Percentiles rank a stretch among this genome's conserved stretches.
phyloP scores from a whole-genome alignment of 2,888 invertebrate species.

The Chydorus sphaericus region DNA sequence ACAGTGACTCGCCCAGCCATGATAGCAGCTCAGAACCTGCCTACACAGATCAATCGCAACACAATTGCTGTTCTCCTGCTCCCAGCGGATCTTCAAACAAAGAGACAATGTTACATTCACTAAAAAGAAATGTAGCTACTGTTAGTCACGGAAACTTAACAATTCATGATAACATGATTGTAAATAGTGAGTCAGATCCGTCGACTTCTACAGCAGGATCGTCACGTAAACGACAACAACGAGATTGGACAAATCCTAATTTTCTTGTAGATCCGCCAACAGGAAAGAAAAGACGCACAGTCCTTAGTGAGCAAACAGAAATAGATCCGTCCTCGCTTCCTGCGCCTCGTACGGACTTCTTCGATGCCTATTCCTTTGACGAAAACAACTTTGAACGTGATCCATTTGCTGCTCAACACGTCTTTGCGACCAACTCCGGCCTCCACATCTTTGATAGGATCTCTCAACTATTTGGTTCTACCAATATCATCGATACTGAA shows the following conservation, averaged over 20 bases:
- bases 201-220: background rate
- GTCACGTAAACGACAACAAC: background rate
- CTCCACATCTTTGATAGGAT: background rate
- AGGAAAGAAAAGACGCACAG: background rate
- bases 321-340: background rate
- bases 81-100: no score
- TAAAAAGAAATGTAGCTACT: no score
- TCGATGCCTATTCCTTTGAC: background rate
- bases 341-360: background rate
- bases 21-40: no score
- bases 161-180: background rate
- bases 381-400: background rate
- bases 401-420: background rate
- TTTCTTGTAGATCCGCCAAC: background rate
- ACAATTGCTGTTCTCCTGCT: no score
- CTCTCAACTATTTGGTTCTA: background rate
- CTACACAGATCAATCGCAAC: no score
- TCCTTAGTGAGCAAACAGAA: background rate
- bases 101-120: no score
- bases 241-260: background rate
- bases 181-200: background rate
- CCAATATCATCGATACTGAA: background rate
- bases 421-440: background rate
- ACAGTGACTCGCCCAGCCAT: no score
- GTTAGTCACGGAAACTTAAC: background rate